Evolutionary conservation across 1,140 invertebrate genomes (phyloP).

Genomic region (Bombus pascuorum): DNA sequence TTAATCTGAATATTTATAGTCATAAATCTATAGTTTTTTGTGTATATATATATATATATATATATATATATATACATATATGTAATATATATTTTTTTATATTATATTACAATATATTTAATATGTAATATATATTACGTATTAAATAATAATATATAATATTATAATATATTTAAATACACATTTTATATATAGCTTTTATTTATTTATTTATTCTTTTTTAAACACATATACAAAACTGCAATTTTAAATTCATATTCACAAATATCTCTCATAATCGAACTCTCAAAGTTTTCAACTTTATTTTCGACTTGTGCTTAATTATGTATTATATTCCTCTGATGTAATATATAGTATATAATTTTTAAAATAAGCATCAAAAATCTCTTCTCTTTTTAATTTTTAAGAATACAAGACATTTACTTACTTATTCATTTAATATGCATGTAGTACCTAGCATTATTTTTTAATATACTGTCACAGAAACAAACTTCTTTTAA

Average conservation of each 20-base stretch:
- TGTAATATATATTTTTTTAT: not conserved
- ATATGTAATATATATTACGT: not conserved
- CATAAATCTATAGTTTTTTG: not conserved
- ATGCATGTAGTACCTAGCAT: not conserved
- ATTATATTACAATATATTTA: not conserved
- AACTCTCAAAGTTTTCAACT: not conserved
- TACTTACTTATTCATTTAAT: not conserved
- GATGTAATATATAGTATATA: not conserved
- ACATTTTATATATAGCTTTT: not conserved
- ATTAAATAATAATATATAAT: not conserved
- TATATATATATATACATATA: not conserved
- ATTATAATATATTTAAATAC: not conserved
- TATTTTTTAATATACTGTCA: not conserved
- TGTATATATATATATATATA: not conserved
- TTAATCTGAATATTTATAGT: not conserved
- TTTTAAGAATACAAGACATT: not conserved
- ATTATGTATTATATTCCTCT: not conserved
- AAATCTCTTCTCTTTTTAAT: not conserved
- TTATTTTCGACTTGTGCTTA: not conserved
- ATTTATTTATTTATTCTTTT: not conserved
- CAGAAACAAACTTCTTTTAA: not conserved
- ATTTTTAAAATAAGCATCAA: not conserved
- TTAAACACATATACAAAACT: not conserved
- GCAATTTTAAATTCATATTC: not conserved
- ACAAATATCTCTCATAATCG: not conserved